Percentiles rank a stretch among this genome's conserved stretches.
phyloP scores from a whole-genome alignment of 2,888 invertebrate genomes.

The Noctua fimbriata region DNA sequence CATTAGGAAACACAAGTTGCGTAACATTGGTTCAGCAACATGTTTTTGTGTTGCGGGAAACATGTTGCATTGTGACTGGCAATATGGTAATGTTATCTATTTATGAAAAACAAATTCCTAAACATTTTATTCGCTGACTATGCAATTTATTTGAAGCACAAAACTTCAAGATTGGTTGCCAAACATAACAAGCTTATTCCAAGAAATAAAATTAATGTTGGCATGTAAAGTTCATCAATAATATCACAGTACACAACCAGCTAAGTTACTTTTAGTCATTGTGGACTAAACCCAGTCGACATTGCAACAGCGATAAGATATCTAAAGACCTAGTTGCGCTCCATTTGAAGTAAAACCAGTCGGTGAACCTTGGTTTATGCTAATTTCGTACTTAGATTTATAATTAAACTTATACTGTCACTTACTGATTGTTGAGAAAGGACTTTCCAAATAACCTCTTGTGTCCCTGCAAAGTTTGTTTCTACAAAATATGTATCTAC shows the following conservation, averaged over 20 bases:
- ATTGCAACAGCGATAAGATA: slow-evolving; percentile 33
- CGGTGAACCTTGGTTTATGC: neutral
- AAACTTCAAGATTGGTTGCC: neutral
- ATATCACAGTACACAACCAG: neutral
- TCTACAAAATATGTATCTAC: neutral
- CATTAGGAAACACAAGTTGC: neutral
- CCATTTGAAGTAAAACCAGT: slow-evolving; percentile 39
- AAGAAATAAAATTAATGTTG: neutral
- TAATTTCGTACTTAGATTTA: neutral
- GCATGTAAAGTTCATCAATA: neutral
- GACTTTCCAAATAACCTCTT: neutral
- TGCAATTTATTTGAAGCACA: neutral
- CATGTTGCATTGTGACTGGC: neutral
- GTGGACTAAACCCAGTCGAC: slow-evolving; percentile 6
- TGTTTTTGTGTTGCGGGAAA: neutral
- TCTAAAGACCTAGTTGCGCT: slow-evolving; percentile 13
- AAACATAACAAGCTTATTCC: neutral
- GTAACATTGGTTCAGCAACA: neutral
- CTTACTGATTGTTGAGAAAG: neutral
- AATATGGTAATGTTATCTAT: neutral
- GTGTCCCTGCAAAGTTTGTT: neutral
- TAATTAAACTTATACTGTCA: no score
- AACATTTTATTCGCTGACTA: neutral
- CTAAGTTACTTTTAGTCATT: slow-evolving; percentile 4
- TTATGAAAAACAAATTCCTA: neutral